These are phyloP conservation scores for Alviniconcha marisindica DNA, from an alignment of 1,140 invertebrate species.

Conservation along the genomic window DNA sequence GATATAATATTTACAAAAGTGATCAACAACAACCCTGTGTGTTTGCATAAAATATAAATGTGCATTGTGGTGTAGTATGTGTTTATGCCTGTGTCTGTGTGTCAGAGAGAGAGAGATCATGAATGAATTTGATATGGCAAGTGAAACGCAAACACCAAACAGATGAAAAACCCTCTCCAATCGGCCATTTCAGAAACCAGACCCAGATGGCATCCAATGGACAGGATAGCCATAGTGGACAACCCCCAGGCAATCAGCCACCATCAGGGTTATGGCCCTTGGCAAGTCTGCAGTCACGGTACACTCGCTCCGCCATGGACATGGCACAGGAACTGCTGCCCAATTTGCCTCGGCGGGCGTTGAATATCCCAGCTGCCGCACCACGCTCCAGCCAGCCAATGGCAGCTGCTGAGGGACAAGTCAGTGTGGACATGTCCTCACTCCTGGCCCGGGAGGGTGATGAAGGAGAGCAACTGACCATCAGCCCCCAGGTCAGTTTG, in stretches of 20 bases:
- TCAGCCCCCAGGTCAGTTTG: conserved; percentile 42
- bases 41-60: too few relatives aligned
- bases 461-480: not conserved
- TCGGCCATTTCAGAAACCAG: not conserved
- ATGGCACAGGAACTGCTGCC: conserved; percentile 50
- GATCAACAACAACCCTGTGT: too few relatives aligned
- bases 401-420: not conserved
- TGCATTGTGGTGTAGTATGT: too few relatives aligned
- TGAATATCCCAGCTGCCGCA: not conserved
- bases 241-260: not conserved
- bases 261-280: conserved; percentile 9
- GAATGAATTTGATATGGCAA: too few relatives aligned
- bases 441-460: not conserved
- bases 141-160: not conserved
- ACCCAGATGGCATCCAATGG: not conserved
- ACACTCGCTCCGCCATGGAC: conserved; percentile 43
- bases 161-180: not conserved
- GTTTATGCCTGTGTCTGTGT: conserved; percentile 9
- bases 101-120: too few relatives aligned
- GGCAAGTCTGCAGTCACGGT: conserved; percentile 36
- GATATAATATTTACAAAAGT: too few relatives aligned
- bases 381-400: not conserved
- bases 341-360: conserved; percentile 37
- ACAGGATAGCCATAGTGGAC: not conserved
- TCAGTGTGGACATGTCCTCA: conserved; percentile 16